Evolutionary conservation across 2,888 invertebrate genomes (phyloP), one percentile per base, ranked within the genome.

Genomic region (Cloeon dipterum): DNA sequence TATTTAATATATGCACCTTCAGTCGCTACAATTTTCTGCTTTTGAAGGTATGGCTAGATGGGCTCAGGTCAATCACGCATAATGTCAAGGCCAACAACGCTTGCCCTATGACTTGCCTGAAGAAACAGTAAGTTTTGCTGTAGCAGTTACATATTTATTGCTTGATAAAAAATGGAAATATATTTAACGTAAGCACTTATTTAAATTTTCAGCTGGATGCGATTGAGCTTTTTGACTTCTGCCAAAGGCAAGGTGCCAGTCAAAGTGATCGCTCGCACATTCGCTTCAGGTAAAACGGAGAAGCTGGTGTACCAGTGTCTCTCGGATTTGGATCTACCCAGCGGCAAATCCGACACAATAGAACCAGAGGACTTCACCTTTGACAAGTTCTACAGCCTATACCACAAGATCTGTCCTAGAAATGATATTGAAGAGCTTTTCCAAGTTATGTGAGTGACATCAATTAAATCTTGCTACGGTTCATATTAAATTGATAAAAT

Each of bases 261-360:
- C 3, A 85, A 89, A 63, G 85, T 89, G 35, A 81, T 98, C 23
- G 89, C 93, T 38, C 68, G 88, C 53, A 98, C 96, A 40, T 98
- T 98, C 62, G 94, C 96, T 3, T 96, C 96, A n/a, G 98, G 98
- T 23, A 93, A 93, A 64, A 93, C 94, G 4, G 98, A 98, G 60
- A 94, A 91, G 59, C 67, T 94, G 55, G 89, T 98, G 23, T 94
- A 94, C 63, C 93, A 96, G 54, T 89, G 88, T 57, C 67, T 98
- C 44, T 74, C 81, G 37, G 96, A 96, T 52, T 67, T 94, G 43
- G 88, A 81, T 18, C 68, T 99, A 44, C 93, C 96, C 1, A 79
- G 82, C 42, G 93, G 86, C 40, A 91, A 91, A 58, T 70, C 68
- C 51, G 96, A 93, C 52, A 82, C 79, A 26, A 89, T 99, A 61